Conservation (phyloP, 2,797 vertebrate genomes). For the Glossophaga mutica region DNA sequence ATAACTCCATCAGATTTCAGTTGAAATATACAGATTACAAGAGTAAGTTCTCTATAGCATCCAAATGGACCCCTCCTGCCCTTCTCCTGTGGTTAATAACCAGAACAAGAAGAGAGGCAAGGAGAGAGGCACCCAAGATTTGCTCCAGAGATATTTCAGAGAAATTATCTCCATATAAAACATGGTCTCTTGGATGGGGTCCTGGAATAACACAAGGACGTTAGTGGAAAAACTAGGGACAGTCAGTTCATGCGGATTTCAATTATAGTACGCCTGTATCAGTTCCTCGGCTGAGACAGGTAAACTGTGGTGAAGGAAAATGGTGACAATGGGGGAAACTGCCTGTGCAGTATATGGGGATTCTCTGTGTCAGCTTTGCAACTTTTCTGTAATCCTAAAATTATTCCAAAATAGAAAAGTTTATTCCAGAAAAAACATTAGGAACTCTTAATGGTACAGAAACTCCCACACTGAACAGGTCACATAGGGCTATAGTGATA, state of each 20-base stretch:
- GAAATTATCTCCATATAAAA: fast-evolving
- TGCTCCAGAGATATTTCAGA: background rate
- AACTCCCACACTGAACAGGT: background rate
- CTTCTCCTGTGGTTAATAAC: too few relatives aligned
- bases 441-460: background rate
- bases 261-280: fast-evolving
- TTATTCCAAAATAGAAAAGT: background rate
- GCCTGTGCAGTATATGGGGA: fast-evolving
- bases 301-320: fast-evolving
- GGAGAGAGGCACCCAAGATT: fast-evolving
- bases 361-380: too few relatives aligned
- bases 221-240: background rate
- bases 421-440: background rate
- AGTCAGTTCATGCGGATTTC: background rate
- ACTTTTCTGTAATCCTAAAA: background rate
- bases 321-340: fast-evolving
- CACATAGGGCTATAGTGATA: too few relatives aligned
- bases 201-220: too few relatives aligned
- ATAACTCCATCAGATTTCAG: background rate
- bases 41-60: too few relatives aligned
- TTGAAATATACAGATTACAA: fast-evolving
- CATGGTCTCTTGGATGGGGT: fast-evolving
- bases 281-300: background rate
- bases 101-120: background rate
- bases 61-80: background rate